These are phyloP conservation scores for Eidolon helvum DNA, from an alignment of 2,113 vertebrate species.

Conservation along the genomic window DNA sequence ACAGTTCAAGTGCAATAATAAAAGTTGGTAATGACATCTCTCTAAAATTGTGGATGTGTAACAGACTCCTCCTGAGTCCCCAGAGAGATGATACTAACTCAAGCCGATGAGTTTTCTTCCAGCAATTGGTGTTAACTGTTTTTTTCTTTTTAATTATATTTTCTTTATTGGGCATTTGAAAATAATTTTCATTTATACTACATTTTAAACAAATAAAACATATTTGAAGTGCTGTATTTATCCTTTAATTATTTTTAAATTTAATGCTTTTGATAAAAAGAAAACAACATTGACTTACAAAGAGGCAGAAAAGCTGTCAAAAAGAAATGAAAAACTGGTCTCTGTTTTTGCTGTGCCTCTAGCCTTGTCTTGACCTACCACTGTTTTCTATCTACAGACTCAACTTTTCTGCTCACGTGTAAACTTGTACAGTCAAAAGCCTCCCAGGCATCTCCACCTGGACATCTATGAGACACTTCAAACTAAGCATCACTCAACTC, in stretches of 20 bases:
- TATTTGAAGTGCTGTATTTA: neutral
- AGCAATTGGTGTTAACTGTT: neutral
- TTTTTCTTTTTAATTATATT: neutral
- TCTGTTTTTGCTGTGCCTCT: neutral
- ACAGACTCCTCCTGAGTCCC: accelerated
- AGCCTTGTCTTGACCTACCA: neutral
- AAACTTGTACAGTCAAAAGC: neutral
- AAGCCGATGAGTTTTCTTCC: neutral
- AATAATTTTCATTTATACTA: neutral
- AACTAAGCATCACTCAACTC: neutral
- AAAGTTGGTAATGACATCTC: neutral
- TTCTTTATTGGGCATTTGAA: neutral
- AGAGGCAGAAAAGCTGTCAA: neutral
- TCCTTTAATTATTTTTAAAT: neutral
- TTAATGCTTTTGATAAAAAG: neutral
- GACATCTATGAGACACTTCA: neutral
- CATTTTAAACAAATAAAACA: neutral
- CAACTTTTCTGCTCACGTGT: neutral
- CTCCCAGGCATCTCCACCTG: neutral
- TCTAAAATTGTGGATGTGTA: neutral
- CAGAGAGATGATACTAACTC: neutral
- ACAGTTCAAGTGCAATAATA: neutral
- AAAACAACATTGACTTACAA: neutral
- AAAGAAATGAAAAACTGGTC: neutral
- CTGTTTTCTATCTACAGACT: neutral